A percentile compares a stretch with the other conserved stretches of the same genome.
Conservation (phyloP, 92 coral and sea anemone species). For the Porites divaricata region DNA sequence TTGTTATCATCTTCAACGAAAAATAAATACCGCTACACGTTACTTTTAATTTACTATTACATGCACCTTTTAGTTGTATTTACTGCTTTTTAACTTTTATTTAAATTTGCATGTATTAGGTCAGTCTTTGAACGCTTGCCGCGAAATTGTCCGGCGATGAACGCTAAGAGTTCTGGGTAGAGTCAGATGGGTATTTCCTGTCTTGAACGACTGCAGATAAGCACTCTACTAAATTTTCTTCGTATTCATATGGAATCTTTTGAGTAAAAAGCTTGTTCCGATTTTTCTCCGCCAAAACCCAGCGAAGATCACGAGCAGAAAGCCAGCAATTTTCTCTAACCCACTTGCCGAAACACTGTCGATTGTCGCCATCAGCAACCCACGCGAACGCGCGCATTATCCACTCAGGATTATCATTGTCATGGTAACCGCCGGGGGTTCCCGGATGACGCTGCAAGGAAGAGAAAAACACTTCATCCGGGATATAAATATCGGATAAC, state of each 20-base stretch:
- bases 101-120: no score
- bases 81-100: no score
- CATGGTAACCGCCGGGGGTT: neutral
- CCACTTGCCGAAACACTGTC: neutral
- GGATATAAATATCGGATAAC: constrained; percentile 37
- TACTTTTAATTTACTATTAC: no score
- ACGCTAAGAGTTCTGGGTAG: no score
- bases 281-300: neutral
- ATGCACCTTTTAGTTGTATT: no score
- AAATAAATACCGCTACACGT: no score
- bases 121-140: no score
- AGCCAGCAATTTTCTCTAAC: neutral
- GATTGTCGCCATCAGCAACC: neutral
- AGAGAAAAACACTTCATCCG: constrained; percentile 44
- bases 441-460: constrained; percentile 33
- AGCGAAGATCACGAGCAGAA: constrained; percentile 7
- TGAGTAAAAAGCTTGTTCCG: constrained; percentile 5
- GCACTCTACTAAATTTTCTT: constrained; percentile 2
- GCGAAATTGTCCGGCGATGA: no score
- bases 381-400: neutral
- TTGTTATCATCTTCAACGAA: no score
- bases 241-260: constrained; percentile 18
- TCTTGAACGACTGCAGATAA: neutral
- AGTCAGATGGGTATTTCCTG: neutral
- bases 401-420: neutral